A percentile compares a stretch with the other conserved stretches of the same genome.
Conservation (phyloP, 2,888 invertebrate species). For the Margaritifera margaritifera region DNA sequence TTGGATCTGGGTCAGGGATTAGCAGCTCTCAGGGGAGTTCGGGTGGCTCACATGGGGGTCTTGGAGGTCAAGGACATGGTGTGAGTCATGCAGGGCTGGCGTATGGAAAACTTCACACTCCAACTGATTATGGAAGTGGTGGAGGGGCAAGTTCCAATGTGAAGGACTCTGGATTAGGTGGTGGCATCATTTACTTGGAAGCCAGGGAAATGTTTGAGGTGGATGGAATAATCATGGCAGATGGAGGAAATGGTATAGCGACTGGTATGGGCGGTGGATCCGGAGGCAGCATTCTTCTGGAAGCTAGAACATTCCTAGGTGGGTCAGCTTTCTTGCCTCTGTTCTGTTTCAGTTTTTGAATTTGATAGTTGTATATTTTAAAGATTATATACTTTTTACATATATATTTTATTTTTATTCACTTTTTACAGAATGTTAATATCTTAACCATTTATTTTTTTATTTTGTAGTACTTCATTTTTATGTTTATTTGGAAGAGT, state of each 20-base stretch:
- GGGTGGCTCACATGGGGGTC: conserved; percentile 56
- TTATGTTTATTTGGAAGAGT: no score
- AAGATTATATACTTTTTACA: no score
- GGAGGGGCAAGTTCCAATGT: conserved; percentile 28
- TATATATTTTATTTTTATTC: no score
- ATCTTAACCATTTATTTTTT: no score
- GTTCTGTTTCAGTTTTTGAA: no score
- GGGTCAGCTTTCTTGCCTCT: conserved; percentile 1
- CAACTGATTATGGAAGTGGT: conserved; percentile 52
- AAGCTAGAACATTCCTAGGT: conserved; percentile 43
- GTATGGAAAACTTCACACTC: conserved; percentile 38
- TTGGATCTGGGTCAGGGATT: conserved; percentile 42
- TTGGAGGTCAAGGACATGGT: conserved; percentile 48
- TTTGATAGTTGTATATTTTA: no score
- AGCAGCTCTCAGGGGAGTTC: conserved; percentile 32
- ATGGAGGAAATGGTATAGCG: conserved; percentile 39
- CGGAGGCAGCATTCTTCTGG: conserved; percentile 47
- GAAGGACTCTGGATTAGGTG: conserved; percentile 36
- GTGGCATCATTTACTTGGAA: conserved; percentile 43
- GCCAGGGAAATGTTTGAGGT: conserved; percentile 45
- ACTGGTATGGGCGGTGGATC: conserved; percentile 48
- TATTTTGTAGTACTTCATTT: no score
- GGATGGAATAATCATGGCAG: conserved; percentile 48
- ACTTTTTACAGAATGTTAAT: no score
- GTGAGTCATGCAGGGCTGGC: conserved; percentile 27